Evolutionary conservation across 2,113 vertebrate genomes (phyloP).

Genomic region (Guaruba guarouba): DNA sequence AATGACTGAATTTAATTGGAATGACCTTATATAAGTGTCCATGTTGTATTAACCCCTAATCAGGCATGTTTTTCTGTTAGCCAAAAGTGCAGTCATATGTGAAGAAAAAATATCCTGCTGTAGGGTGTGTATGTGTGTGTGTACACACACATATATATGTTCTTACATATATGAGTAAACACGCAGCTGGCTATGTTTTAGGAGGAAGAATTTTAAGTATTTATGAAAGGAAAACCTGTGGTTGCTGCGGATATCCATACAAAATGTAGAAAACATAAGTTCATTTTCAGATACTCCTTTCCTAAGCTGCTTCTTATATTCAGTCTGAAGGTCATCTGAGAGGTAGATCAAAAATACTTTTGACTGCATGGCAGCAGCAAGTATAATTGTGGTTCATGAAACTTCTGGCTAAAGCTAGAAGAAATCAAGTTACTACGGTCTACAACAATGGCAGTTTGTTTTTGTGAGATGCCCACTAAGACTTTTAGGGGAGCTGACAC

Average conservation of each 20-base stretch:
- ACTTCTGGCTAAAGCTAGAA: constrained; percentile 47
- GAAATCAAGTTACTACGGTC: constrained; percentile 58
- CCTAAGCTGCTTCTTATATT: background rate
- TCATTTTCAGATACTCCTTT: constrained; percentile 16
- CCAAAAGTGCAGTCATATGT: background rate
- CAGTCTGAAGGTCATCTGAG: constrained; percentile 41
- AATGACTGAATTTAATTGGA: background rate
- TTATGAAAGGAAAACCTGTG: background rate
- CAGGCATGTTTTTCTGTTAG: background rate
- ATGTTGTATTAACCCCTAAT: background rate
- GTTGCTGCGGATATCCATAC: background rate
- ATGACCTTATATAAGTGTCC: background rate
- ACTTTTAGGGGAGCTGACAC: constrained; percentile 3
- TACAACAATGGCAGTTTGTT: constrained; percentile 61
- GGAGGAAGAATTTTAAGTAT: background rate
- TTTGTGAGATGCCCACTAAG: constrained; percentile 49
- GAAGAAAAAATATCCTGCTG: background rate
- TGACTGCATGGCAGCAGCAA: constrained; percentile 53
- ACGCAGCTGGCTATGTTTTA: background rate
- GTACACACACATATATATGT: background rate
- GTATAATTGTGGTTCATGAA: constrained; percentile 72
- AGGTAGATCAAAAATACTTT: constrained; percentile 56
- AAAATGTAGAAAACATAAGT: background rate
- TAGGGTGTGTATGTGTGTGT: background rate
- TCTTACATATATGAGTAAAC: background rate